Evolutionary conservation across 2,888 invertebrate species (phyloP).

Genomic region (Drosophila paracracens): DNA sequence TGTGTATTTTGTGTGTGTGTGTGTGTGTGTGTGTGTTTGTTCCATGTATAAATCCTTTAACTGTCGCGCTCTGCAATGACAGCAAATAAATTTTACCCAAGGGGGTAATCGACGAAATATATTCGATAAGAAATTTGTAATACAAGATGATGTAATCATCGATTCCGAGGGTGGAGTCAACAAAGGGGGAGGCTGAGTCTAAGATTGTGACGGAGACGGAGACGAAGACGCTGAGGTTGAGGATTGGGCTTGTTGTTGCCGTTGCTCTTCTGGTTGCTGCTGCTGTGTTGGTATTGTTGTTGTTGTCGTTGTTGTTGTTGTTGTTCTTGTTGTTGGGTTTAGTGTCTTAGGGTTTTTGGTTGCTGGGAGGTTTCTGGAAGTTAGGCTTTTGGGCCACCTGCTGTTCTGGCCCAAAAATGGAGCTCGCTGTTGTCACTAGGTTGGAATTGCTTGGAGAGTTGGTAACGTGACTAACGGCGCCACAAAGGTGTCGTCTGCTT

Average conservation of each 20-base stretch:
- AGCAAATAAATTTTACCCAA: constrained; percentile 85
- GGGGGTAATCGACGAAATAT: constrained; percentile 84
- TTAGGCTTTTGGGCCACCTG: constrained; percentile 53
- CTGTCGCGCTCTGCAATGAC: constrained; percentile 80
- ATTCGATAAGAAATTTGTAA: constrained; percentile 83
- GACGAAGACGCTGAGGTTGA: constrained; percentile 8
- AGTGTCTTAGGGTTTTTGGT: constrained; percentile 11
- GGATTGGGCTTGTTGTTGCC: constrained; percentile 7
- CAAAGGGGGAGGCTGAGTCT: constrained; percentile 9
- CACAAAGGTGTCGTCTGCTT: constrained; percentile 77
- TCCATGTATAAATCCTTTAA: constrained; percentile 79
- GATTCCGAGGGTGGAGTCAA: constrained; percentile 38
- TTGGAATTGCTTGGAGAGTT: constrained; percentile 74
- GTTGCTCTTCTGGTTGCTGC: too few species aligned
- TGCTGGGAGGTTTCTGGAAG: constrained; percentile 5
- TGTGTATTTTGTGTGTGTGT: constrained; percentile 1
- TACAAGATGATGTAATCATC: constrained; percentile 76
- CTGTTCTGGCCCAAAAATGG: constrained; percentile 45
- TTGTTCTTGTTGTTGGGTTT: constrained; percentile 2
- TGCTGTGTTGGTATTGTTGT: background rate
- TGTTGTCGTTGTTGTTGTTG: too few species aligned
- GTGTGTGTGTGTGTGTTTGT: constrained; percentile 17
- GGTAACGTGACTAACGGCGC: constrained; percentile 73
- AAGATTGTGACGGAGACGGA: constrained; percentile 23
- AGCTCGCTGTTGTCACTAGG: constrained; percentile 76